phyloP scores from a whole-genome alignment of 2,113 vertebrate genomes.

The Sinocyclocheilus anshuiensis region DNA sequence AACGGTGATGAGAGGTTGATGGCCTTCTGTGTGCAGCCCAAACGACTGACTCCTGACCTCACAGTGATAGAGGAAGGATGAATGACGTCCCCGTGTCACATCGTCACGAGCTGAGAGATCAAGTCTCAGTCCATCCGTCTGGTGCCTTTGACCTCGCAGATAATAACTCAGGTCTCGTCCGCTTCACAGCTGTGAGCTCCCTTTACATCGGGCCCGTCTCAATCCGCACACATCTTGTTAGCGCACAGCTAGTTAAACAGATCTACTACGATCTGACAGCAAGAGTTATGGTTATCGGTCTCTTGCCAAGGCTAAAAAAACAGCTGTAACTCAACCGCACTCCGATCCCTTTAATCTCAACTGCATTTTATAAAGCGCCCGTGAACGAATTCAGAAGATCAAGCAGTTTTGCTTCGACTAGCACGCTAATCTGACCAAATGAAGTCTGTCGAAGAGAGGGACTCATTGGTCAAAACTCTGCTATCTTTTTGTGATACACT shows the following conservation, averaged over 20 bases:
- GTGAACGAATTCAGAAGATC: neutral
- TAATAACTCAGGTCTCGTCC: conserved; percentile 32
- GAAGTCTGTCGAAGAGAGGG: neutral
- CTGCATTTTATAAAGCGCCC: neutral
- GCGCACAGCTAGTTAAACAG: conserved; percentile 25
- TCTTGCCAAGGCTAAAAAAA: conserved; percentile 28
- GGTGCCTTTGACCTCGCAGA: conserved; percentile 35
- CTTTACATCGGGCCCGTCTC: neutral
- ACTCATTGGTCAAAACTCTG: conserved; percentile 5
- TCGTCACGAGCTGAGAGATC: conserved; percentile 12
- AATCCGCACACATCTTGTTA: conserved; percentile 24
- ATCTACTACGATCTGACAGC: conserved; percentile 13
- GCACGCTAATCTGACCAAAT: conserved; percentile 9
- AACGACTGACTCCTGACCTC: conserved; percentile 11
- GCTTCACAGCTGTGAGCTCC: conserved; percentile 8
- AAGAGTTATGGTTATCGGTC: conserved; percentile 11
- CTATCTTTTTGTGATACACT: neutral
- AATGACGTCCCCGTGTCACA: neutral
- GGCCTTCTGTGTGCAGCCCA: conserved; percentile 8
- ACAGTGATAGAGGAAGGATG: neutral
- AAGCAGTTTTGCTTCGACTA: neutral
- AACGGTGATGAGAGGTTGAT: neutral
- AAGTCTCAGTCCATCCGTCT: conserved; percentile 30
- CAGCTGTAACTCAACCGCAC: neutral
- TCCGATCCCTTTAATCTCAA: conserved; percentile 30